phyloP scores from a whole-genome alignment of 2,888 invertebrate genomes.

The Herminia tarsipennalis region DNA sequence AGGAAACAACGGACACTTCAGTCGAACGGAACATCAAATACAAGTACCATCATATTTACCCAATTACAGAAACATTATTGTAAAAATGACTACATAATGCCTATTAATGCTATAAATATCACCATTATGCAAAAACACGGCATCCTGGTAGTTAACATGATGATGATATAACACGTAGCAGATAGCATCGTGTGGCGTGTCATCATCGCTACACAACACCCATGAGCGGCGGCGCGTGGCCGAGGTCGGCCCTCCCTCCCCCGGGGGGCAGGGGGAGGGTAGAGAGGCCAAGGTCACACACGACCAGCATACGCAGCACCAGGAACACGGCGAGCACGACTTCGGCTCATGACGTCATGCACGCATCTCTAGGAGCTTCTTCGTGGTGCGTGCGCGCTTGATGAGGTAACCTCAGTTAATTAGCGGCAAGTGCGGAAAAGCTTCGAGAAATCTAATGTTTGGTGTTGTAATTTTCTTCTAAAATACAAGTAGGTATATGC shows the following conservation, averaged over 20 bases:
- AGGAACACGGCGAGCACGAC: slow-evolving; percentile 8
- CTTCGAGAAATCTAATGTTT: too few species aligned
- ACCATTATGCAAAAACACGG: neutral
- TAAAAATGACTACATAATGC: neutral
- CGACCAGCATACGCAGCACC: too few species aligned
- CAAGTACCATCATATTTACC: neutral
- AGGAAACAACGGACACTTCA: too few species aligned
- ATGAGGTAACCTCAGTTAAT: neutral
- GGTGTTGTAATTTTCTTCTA: too few species aligned
- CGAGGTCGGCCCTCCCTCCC: slow-evolving; percentile 1
- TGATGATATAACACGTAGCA: slow-evolving; percentile 1
- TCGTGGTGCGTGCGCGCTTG: neutral
- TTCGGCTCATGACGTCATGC: slow-evolving; percentile 1
- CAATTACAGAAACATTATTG: neutral
- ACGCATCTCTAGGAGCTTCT: neutral
- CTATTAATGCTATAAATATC: slow-evolving; percentile 2
- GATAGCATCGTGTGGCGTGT: neutral
- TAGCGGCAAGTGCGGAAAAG: too few species aligned
- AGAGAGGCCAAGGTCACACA: slow-evolving; percentile 33
- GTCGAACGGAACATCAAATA: neutral
- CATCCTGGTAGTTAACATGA: slow-evolving; percentile 5
- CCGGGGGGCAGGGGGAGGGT: neutral
- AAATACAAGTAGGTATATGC: too few species aligned
- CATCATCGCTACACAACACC: neutral
- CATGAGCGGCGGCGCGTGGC: slow-evolving; percentile 2